These are phyloP conservation scores for Euproctis similis DNA, from an alignment of 2,888 invertebrate genomes.

Conservation along the genomic window DNA sequence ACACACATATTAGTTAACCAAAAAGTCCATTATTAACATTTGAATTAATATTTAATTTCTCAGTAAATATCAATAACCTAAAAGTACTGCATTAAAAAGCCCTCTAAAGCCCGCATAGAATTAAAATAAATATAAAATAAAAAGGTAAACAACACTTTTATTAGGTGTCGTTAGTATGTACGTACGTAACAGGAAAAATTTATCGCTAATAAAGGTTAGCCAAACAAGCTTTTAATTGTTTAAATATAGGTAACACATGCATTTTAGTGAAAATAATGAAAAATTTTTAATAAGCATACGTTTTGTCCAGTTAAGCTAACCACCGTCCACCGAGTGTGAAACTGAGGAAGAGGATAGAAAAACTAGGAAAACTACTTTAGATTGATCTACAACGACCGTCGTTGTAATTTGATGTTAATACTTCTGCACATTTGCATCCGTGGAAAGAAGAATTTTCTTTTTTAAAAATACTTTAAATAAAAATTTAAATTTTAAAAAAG, in stretches of 20 bases:
- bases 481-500: background rate
- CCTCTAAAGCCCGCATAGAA: conserved; percentile 16
- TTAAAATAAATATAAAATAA: no score
- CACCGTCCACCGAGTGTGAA: conserved; percentile 54
- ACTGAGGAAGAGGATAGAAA: no score
- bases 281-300: conserved; percentile 60
- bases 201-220: conserved; percentile 40
- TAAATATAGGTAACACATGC: conserved; percentile 58
- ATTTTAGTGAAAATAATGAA: conserved; percentile 40
- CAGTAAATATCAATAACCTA: no score
- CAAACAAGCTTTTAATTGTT: conserved; percentile 44
- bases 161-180: no score
- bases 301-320: conserved; percentile 53
- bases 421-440: no score
- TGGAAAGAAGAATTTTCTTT: no score
- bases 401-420: no score
- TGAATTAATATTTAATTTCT: background rate
- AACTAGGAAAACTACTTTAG: no score
- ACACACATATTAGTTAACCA: no score
- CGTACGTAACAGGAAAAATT: no score
- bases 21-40: background rate
- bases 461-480: conserved; percentile 9
- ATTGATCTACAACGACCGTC: no score
- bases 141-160: no score
- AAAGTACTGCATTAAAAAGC: conserved; percentile 7